These are phyloP conservation scores for Tachysurus fulvidraco DNA, from an alignment of 2,113 vertebrate genomes.

Conservation along the genomic window DNA sequence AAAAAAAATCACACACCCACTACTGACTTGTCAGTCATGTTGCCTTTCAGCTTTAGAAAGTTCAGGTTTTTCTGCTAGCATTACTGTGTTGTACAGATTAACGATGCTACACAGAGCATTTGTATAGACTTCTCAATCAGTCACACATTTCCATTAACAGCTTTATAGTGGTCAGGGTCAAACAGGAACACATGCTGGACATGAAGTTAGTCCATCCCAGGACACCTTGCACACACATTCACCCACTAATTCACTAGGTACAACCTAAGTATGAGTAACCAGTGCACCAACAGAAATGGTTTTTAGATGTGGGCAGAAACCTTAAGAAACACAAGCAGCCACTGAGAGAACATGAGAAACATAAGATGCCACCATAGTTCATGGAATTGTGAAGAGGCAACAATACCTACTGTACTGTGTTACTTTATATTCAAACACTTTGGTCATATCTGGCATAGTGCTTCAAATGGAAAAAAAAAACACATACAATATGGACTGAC, in stretches of 20 bases:
- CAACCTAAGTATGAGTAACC: background rate
- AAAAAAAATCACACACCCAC: background rate
- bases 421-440: background rate
- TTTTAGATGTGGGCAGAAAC: background rate
- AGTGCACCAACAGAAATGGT: background rate
- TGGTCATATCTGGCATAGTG: background rate
- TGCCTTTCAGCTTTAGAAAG: background rate
- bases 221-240: background rate
- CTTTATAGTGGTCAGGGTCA: background rate
- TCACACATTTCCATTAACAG: background rate
- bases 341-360: background rate
- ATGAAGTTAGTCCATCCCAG: background rate
- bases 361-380: background rate
- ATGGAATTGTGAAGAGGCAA: background rate
- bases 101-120: background rate
- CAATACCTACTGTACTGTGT: background rate
- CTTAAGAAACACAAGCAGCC: background rate
- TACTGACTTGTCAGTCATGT: background rate
- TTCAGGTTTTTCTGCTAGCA: background rate
- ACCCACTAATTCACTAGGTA: background rate
- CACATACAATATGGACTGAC: background rate
- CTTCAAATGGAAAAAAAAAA: background rate
- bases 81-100: background rate
- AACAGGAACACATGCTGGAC: background rate
- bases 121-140: background rate